These are phyloP conservation scores for Tenebrio molitor DNA, from an alignment of 1,140 invertebrate genomes.

Conservation along the genomic window DNA sequence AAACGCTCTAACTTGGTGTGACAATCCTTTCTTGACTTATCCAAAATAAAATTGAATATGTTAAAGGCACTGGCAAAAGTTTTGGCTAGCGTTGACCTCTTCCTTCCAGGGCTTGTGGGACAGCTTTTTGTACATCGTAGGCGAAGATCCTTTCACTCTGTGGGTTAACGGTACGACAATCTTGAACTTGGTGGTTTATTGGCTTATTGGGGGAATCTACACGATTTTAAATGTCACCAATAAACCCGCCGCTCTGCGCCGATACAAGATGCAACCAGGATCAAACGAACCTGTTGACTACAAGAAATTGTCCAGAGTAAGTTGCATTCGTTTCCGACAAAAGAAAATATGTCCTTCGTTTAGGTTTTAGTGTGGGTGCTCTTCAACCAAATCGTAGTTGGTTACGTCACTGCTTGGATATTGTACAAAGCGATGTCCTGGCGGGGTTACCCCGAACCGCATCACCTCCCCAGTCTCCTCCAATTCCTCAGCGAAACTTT, in stretches of 20 bases:
- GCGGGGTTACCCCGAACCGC: conserved; percentile 77
- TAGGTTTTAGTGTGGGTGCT: conserved; percentile 79
- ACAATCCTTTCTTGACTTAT: too few species aligned
- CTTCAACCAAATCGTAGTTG: conserved; percentile 84
- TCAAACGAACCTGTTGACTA: conserved; percentile 83
- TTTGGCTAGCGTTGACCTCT: conserved; percentile 90
- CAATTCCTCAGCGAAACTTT: conserved; percentile 85
- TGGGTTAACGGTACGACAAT: conserved; percentile 76
- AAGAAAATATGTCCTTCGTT: neutral
- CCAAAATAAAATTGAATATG: too few species aligned
- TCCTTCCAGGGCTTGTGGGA: conserved; percentile 90
- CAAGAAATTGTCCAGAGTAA: conserved; percentile 68
- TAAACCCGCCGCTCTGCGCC: conserved; percentile 76
- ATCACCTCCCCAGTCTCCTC: conserved; percentile 85
- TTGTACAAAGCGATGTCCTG: conserved; percentile 76
- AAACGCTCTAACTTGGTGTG: too few species aligned
- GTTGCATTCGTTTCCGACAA: neutral
- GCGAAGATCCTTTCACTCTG: conserved; percentile 76
- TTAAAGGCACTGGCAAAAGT: conserved; percentile 83
- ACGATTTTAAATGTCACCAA: conserved; percentile 82
- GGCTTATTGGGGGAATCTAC: conserved; percentile 81
- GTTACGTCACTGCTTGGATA: conserved; percentile 75
- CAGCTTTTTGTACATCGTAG: conserved; percentile 76
- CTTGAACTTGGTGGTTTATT: conserved; percentile 78
- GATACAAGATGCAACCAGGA: conserved; percentile 88